phyloP scores from a whole-genome alignment of 1,140 invertebrate species.

The Pemphigus obesinymphae region DNA sequence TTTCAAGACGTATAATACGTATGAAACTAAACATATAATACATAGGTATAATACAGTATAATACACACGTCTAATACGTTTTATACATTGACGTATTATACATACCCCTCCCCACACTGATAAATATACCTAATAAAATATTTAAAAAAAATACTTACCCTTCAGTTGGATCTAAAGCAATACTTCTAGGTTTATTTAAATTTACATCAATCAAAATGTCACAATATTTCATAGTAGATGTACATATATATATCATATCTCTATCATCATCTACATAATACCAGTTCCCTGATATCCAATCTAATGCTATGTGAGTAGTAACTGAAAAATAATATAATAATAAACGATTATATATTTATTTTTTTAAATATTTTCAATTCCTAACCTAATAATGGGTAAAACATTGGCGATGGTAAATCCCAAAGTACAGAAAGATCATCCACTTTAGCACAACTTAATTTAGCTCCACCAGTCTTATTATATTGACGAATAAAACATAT shows the following conservation, averaged over 20 bases:
- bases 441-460: constrained; percentile 58
- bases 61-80: no score
- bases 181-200: constrained; percentile 67
- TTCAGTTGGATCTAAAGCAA: constrained; percentile 74
- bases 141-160: constrained; percentile 54
- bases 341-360: constrained; percentile 20
- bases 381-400: constrained; percentile 59
- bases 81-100: no score
- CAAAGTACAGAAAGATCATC: constrained; percentile 59
- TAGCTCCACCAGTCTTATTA: constrained; percentile 51
- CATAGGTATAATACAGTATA: no score
- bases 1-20: no score
- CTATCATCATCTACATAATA: constrained; percentile 75
- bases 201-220: constrained; percentile 64
- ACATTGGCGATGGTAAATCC: constrained; percentile 55
- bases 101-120: no score
- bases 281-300: constrained; percentile 81
- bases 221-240: constrained; percentile 59
- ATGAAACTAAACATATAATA: no score
- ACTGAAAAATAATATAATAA: constrained; percentile 53
- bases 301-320: constrained; percentile 68
- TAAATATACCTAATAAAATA: neutral
- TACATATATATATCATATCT: constrained; percentile 69
- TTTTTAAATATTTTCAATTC: constrained; percentile 40
- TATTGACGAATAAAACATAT: constrained; percentile 66